phyloP scores from a whole-genome alignment of 2,888 invertebrate species.

The Melanostoma mellinum region DNA sequence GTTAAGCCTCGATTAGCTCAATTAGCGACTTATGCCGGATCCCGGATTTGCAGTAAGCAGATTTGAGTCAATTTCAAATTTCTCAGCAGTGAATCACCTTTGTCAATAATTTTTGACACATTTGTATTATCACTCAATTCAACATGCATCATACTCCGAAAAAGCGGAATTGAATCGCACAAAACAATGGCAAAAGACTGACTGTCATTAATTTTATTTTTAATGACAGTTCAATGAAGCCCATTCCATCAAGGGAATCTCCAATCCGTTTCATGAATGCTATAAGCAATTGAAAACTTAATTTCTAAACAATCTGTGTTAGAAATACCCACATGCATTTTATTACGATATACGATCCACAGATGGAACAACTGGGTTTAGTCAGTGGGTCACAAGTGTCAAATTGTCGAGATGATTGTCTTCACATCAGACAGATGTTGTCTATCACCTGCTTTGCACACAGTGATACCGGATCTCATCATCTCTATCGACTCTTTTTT shows the following conservation, averaged over 20 bases:
- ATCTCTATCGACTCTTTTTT: slow-evolving; percentile 22
- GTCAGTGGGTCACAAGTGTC: slow-evolving; percentile 55
- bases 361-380: neutral
- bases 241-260: slow-evolving; percentile 25
- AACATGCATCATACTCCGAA: slow-evolving; percentile 13
- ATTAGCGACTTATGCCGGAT: too few species aligned
- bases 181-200: slow-evolving; percentile 20
- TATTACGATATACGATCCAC: neutral
- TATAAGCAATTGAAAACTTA: neutral
- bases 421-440: slow-evolving; percentile 21
- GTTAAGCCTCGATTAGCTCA: too few species aligned
- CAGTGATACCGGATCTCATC: slow-evolving; percentile 54
- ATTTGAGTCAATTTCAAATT: neutral
- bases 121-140: slow-evolving; percentile 19
- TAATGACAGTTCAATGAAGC: slow-evolving; percentile 6
- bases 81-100: slow-evolving; percentile 4
- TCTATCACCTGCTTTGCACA: slow-evolving; percentile 37
- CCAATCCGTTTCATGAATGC: neutral
- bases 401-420: slow-evolving; percentile 70
- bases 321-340: slow-evolving; percentile 26
- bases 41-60: neutral
- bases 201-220: slow-evolving; percentile 31
- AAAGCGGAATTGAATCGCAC: slow-evolving; percentile 26
- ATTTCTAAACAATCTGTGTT: slow-evolving; percentile 44
- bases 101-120: neutral